A percentile compares a stretch with the other conserved stretches of the same genome.
Evolutionary conservation across 2,888 invertebrate genomes (phyloP).

Genomic region (Coelopa pilipes): DNA sequence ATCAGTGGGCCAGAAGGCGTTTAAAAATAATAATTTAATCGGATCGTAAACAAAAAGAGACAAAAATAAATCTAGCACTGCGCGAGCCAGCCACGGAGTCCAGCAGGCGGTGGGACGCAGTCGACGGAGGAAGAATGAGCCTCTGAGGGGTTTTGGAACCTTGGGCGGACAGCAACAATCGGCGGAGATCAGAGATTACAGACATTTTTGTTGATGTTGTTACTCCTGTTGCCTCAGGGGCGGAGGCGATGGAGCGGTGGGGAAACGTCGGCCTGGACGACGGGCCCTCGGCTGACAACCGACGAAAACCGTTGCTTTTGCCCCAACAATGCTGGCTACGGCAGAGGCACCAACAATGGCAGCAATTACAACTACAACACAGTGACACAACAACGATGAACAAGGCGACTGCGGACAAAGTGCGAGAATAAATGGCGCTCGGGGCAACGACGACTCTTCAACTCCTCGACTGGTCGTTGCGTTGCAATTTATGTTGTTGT

Average conservation of each 20-base stretch:
- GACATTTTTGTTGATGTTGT: too few relatives aligned
- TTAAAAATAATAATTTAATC: too few relatives aligned
- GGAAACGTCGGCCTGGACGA: too few relatives aligned
- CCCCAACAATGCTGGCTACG: neutral
- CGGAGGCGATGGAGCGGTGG: neutral
- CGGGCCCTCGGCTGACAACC: too few relatives aligned
- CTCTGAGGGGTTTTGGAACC: too few relatives aligned
- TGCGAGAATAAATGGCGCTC: constrained; percentile 39
- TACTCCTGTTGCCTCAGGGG: neutral
- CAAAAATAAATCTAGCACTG: too few relatives aligned
- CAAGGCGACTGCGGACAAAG: constrained; percentile 30
- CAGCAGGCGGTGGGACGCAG: too few relatives aligned
- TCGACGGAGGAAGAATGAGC: too few relatives aligned
- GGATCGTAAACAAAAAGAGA: too few relatives aligned
- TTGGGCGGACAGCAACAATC: neutral
- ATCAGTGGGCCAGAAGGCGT: too few relatives aligned
- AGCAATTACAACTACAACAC: constrained; percentile 11
- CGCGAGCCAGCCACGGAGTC: too few relatives aligned
- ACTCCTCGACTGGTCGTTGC: neutral
- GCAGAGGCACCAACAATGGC: neutral
- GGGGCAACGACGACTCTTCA: neutral
- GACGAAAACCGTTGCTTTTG: too few relatives aligned
- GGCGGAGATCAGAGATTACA: neutral
- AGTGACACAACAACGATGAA: constrained; percentile 27
- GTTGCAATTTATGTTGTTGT: constrained; percentile 22